Conservation (phyloP, 2,888 invertebrate genomes). For the Neocrepidodera transversa region DNA sequence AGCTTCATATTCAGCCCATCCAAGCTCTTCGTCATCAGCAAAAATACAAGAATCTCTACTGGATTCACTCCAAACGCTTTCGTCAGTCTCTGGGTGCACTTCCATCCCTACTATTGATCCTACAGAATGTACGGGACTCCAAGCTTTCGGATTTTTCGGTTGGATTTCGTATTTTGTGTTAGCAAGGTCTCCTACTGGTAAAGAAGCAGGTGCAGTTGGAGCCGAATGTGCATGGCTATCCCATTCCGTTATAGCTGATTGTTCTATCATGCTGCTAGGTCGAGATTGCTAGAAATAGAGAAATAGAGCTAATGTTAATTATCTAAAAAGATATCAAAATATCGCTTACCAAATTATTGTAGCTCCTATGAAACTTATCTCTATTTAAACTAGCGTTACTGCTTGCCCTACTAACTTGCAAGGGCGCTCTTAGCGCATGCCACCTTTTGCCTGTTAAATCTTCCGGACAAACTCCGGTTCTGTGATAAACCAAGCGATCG, state of each 20-base stretch:
- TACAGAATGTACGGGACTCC: constrained; percentile 88
- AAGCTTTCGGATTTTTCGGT: constrained; percentile 80
- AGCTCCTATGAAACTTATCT: constrained; percentile 66
- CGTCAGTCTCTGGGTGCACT: constrained; percentile 86
- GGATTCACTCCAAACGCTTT: constrained; percentile 77
- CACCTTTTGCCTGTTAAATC: constrained; percentile 89
- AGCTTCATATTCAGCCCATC: constrained; percentile 82
- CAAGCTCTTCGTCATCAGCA: constrained; percentile 79
- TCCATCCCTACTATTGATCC: constrained; percentile 85
- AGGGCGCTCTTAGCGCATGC: constrained; percentile 79
- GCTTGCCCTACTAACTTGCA: constrained; percentile 83
- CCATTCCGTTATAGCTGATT: constrained; percentile 68
- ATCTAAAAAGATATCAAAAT: background rate
- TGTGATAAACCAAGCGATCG: constrained; percentile 81
- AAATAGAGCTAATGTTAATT: too few species aligned
- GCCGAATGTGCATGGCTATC: constrained; percentile 78
- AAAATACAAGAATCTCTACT: constrained; percentile 78
- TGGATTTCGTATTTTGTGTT: constrained; percentile 73
- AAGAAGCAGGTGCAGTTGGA: constrained; percentile 71
- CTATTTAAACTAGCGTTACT: constrained; percentile 73
- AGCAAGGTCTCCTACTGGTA: constrained; percentile 66
- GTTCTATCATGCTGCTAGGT: constrained; percentile 64
- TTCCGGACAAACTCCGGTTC: constrained; percentile 75
- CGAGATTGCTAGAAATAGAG: constrained; percentile 54
- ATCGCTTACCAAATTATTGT: constrained; percentile 65